Evolutionary conservation across 2,888 invertebrate species (phyloP).

Genomic region (Dioctria rufipes): DNA sequence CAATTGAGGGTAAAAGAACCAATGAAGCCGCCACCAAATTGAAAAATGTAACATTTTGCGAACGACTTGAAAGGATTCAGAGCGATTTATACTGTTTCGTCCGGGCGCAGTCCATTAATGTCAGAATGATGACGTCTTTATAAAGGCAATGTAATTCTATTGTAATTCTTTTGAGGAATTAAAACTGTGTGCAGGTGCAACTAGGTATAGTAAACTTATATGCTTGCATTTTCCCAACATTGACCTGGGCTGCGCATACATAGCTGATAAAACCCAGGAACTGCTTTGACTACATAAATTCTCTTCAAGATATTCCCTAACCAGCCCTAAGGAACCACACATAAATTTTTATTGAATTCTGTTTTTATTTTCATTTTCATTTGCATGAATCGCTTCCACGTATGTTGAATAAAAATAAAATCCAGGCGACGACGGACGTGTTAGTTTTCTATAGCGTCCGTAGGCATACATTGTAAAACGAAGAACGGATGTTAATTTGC

Average conservation of each 20-base stretch:
- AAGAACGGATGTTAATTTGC: constrained; percentile 59
- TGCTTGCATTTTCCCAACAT: not conserved
- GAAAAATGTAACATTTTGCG: constrained; percentile 38
- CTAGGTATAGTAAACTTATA: not conserved
- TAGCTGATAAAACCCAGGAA: too few species aligned
- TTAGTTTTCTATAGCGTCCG: constrained; percentile 27
- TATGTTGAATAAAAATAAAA: not conserved
- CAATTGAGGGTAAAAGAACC: constrained; percentile 47
- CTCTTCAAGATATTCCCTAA: too few species aligned
- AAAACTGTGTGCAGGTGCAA: too few species aligned
- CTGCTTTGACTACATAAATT: too few species aligned
- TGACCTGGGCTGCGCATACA: too few species aligned
- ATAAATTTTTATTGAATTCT: not conserved
- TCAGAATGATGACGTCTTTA: constrained; percentile 23
- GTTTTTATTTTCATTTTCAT: not conserved
- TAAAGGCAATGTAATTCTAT: not conserved
- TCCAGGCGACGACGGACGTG: constrained; percentile 9
- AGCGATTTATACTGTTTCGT: not conserved
- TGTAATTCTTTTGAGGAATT: too few species aligned
- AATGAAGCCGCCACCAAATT: constrained; percentile 20
- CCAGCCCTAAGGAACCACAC: too few species aligned
- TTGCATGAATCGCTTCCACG: constrained; percentile 25
- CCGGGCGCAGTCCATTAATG: not conserved
- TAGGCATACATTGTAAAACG: constrained; percentile 10
- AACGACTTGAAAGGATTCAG: not conserved